Conservation (phyloP, 2,113 vertebrate species). For the Gallinago undulata region DNA sequence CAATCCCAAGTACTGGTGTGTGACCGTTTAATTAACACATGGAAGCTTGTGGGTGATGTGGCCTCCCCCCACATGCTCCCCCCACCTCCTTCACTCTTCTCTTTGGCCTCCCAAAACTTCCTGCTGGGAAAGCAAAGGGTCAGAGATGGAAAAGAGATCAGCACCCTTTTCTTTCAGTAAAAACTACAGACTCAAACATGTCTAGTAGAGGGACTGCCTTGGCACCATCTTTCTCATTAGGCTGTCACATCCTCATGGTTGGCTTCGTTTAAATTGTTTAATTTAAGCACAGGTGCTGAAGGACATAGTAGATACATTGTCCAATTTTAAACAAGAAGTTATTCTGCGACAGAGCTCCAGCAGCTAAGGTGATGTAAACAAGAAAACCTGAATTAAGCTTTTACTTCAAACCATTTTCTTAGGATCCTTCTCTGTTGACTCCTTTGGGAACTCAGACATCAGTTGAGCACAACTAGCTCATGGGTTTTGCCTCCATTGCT, state of each 20-base stretch:
- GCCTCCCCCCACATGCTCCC: rapidly evolving
- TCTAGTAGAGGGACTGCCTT: rapidly evolving
- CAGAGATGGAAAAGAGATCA: neutral
- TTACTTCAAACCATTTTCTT: neutral
- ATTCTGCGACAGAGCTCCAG: neutral
- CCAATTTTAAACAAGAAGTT: neutral
- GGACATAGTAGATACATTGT: neutral
- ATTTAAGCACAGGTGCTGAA: neutral
- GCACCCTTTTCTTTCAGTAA: neutral
- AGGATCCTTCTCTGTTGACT: neutral
- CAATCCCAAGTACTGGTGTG: neutral
- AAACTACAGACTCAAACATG: rapidly evolving
- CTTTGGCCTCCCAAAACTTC: neutral
- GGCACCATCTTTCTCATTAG: rapidly evolving
- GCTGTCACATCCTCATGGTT: no score
- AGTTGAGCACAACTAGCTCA: neutral
- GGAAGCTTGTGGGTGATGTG: rapidly evolving
- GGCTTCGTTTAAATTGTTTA: neutral
- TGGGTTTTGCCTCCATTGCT: neutral
- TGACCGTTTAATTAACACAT: rapidly evolving
- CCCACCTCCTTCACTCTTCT: rapidly evolving
- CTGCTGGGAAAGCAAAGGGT: neutral
- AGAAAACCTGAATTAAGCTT: neutral
- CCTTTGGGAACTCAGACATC: neutral
- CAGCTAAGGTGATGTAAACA: neutral